Evolutionary conservation across 23 tunicate species (phyloP).

Genomic region (Diplosoma virens): DNA sequence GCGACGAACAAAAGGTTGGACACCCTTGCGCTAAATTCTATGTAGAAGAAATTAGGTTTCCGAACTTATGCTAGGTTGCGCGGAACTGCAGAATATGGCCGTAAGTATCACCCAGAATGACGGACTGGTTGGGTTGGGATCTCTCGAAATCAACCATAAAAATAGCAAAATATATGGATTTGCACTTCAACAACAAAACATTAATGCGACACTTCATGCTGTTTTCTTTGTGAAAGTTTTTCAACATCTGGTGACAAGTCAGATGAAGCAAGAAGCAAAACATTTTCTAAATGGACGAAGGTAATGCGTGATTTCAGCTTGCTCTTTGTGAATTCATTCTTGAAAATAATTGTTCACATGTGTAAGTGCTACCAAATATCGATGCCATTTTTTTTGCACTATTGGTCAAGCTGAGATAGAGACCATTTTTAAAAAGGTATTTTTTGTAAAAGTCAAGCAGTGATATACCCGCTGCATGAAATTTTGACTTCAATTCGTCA

Average conservation of each 20-base stretch:
- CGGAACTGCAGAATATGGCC: too few relatives aligned
- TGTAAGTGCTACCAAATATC: conserved; percentile 42
- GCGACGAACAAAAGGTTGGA: too few relatives aligned
- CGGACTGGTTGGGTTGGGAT: too few relatives aligned
- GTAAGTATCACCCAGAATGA: too few relatives aligned
- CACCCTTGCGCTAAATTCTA: too few relatives aligned
- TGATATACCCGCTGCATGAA: too few relatives aligned
- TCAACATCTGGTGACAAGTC: conserved; percentile 37
- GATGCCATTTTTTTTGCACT: conserved; percentile 49
- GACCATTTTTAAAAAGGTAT: background rate
- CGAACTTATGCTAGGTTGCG: too few relatives aligned
- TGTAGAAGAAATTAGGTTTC: too few relatives aligned
- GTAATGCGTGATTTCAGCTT: conserved; percentile 13
- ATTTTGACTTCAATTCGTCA: too few relatives aligned
- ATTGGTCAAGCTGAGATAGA: background rate
- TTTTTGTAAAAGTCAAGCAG: conserved; percentile 17
- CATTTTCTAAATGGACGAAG: conserved; percentile 13
- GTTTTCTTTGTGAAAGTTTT: conserved; percentile 34
- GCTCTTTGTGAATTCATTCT: conserved; percentile 12
- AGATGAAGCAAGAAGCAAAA: conserved; percentile 27
- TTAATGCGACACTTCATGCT: conserved; percentile 37
- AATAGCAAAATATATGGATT: conserved; percentile 7
- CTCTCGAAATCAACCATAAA: too few relatives aligned
- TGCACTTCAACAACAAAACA: conserved; percentile 23
- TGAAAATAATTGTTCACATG: conserved; percentile 15